Evolutionary conservation across 2,888 invertebrate species (phyloP), one percentile per base, ranked within the genome.

Genomic region (Ecliptopera silaceata): DNA sequence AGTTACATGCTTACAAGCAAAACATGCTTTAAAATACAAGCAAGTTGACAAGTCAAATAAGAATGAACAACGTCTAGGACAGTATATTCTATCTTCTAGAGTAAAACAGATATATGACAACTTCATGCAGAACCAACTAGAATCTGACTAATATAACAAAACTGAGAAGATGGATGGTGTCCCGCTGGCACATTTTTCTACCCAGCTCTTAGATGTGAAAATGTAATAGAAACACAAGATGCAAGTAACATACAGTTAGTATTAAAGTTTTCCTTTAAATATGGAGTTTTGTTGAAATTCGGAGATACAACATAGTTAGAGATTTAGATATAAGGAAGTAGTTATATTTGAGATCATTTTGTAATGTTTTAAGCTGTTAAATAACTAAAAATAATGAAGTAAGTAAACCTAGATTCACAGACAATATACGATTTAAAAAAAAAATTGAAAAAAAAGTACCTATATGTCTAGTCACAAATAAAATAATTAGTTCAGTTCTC

Each of bases 141-240:
- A 53, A 58, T 54, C 49, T 58, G 45, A 58, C 49, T 54, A 45
- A n/a, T n/a, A n/a, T n/a, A n/a, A 58, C 53, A 53, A 53, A 53
- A 49, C 50, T 49, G 13, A 12, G 58, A 58, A 53, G 58, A 58
- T 54, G 31, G 45, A 58, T 49, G 36, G 18, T 12, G 49, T 50
- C 49, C 48, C 49, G 43, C 49, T 49, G 45, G 41, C 47, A 36
- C 53, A 53, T 58, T 49, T 58, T 49, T 54, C 49, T 41, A 44
- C 43, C 39, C 52, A 12, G 32, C 34, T 11, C 48, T 47, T 38
- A 31, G 29, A 55, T 44, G 48, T 48, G 48, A 45, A 43, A 58
- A 45, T 49, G 31, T 53, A 45, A 57, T 48, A 39, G 44, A 58
- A 58, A 45, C 45, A 45, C 34, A 38, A 43, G 36, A 39, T 53